Base-by-base conservation (phyloP, 2,113 vertebrate species). In the Petroica traversi region DNA sequence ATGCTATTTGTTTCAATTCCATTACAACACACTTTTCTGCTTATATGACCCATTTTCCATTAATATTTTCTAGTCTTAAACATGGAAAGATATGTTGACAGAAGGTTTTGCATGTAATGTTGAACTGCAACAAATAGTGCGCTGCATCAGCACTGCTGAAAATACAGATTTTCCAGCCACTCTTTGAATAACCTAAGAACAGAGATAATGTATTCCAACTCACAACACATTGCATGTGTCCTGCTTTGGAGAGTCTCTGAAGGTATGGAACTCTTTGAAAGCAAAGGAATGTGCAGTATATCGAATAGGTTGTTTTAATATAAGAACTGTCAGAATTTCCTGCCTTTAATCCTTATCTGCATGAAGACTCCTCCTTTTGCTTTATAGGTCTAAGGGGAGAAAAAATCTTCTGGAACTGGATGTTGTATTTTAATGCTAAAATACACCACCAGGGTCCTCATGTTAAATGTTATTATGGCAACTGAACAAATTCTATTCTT, bases 161-260 rank as follows among this genome's bases (percentile, higher is more conserved):
- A 91, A 74, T 33, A 16, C 11, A 57, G 11, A 28, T 48, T 57
- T 83, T 91, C 62, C 41, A 73, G 25, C 29, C 86, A 74, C 29
- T 66, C 23, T 77, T 66, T 80, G 41, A 86, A 43, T 31, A 71
- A 41, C 26, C 4, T 58, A 28, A 58, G 19, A 86, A 23, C 19
- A 91, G 34, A 71, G 40, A 54, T 28, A 49, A 57, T 51, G 5
- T 73, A 66, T 84, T 80, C 49, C 86, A 95, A 54, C 26, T 71
- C 26, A 52, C 6, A 52, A 2, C 0, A 1, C 33, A 18, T 62
- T 69, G 8, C 3, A 1, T 28, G 4, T 74, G 13, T 71, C 61
- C 62, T 89, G 41, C 59, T 66, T 83, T 90, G 33, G 33, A 64
- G 33, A 61, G 7, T 45, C 24, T 16, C 51, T 76, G 78, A 83